A percentile compares a stretch with the other conserved stretches of the same genome.
Conservation (phyloP, 2,888 invertebrate genomes). For the Idaea straminata region DNA sequence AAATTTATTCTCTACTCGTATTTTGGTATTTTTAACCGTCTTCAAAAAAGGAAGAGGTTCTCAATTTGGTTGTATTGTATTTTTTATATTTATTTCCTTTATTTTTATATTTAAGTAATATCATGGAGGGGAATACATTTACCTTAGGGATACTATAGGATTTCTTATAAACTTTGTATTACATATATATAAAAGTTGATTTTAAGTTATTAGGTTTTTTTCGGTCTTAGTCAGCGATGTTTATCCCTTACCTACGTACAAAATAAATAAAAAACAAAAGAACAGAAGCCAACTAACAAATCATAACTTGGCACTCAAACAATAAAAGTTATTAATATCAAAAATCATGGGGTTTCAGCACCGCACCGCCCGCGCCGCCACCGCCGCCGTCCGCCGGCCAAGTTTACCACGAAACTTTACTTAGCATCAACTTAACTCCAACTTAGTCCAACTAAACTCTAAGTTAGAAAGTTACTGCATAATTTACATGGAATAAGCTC, state of each 20-base stretch:
- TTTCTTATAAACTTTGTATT: too few species aligned
- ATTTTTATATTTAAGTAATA: too few species aligned
- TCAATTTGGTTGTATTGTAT: too few species aligned
- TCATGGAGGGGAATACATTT: too few species aligned
- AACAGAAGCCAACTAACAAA: background rate
- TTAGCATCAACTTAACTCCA: slow-evolving; percentile 32
- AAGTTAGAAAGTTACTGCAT: slow-evolving; percentile 46
- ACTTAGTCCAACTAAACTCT: slow-evolving; percentile 26
- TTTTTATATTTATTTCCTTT: too few species aligned
- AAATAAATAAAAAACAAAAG: background rate
- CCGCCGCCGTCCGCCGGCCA: slow-evolving; percentile 16
- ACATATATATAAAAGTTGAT: too few species aligned
- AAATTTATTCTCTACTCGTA: too few species aligned
- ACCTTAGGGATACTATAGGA: too few species aligned
- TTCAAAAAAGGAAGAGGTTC: too few species aligned
- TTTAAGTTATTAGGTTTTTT: background rate
- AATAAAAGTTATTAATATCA: slow-evolving; percentile 1
- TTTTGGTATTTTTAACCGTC: too few species aligned
- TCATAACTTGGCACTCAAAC: background rate
- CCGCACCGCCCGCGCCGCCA: background rate
- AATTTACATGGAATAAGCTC: slow-evolving; percentile 42
- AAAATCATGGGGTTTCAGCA: background rate
- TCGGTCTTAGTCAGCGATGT: background rate
- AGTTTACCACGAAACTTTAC: slow-evolving; percentile 38
- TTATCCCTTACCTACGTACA: background rate